Evolutionary conservation across 1,140 invertebrate genomes (phyloP), one percentile per base, ranked within the genome.

Genomic region (Scylla paramamosain): DNA sequence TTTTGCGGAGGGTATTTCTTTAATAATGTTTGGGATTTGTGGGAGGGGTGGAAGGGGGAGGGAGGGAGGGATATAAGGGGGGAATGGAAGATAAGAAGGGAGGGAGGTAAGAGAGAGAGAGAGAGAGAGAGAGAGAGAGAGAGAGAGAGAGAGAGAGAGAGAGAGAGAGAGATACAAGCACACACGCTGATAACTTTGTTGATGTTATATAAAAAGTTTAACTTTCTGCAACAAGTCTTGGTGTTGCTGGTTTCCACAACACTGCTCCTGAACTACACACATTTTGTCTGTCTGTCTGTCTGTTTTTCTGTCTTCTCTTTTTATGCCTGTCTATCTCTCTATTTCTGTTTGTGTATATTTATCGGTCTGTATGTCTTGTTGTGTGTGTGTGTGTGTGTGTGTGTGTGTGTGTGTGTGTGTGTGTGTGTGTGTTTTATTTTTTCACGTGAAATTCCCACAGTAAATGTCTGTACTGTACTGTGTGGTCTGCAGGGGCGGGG

Each of bases 361-460:
- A 39, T 39, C 39, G 39, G 87, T 89, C 45, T 89, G 87, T 89
- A 39, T 91, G 89, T 91, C 45, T 90, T 39, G 48, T 16, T 90
- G 45, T 52, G 89, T 91, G 89, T 52, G 46, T 91, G 89, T 52
- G 46, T 91, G 89, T 91, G n/a, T 91, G 89, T 91, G 89, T 59
- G 89, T 91, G 89, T 59, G 89, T 91, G 89, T 91, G 89, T 91
- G 89, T 59, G 89, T 91, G 46, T 91, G 89, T 59, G 89, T 89
- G 39, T 89, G 87, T 87, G 84, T 32, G 84, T 87, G 84, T 87
- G 84, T 87, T 39, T 39, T 39, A 1, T 39, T 39, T 39, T 1
- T 77, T 77, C 67, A 77, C 25, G 16, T 20, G 12, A 12, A n/a
- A n/a, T 25, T 77, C 67, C 67, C 67, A 77, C 67, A 25, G 1